Conservation (phyloP, 1,140 invertebrate genomes). For the Paracyclopina nana region DNA sequence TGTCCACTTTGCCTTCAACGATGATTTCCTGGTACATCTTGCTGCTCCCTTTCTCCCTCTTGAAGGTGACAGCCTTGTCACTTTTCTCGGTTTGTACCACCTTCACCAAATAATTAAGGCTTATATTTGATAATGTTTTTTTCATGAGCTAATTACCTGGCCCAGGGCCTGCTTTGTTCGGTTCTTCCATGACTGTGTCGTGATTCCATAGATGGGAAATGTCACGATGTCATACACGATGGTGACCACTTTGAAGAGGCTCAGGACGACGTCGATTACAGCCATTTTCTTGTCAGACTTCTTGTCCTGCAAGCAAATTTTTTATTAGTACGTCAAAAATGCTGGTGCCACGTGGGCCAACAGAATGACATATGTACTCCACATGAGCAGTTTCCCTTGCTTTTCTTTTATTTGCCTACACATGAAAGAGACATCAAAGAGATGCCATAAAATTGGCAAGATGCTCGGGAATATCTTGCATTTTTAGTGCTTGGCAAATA, state of each 20-base stretch:
- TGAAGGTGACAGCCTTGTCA: not conserved
- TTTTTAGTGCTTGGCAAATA: too few species aligned
- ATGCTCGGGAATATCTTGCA: too few species aligned
- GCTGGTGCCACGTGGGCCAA: too few species aligned
- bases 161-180: slow-evolving; percentile 45
- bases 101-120: not conserved
- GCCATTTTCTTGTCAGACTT: not conserved
- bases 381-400: too few species aligned
- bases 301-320: too few species aligned
- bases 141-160: slow-evolving; percentile 35
- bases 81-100: not conserved
- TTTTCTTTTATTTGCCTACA: too few species aligned
- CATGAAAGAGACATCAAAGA: too few species aligned
- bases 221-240: slow-evolving; percentile 63
- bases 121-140: not conserved
- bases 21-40: not conserved
- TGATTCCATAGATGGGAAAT: slow-evolving; percentile 62
- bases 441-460: too few species aligned
- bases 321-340: too few species aligned
- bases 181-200: slow-evolving; percentile 68
- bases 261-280: slow-evolving; percentile 14
- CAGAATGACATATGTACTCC: too few species aligned
- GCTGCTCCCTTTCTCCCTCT: not conserved
- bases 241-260: slow-evolving; percentile 24
- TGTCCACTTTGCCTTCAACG: slow-evolving; percentile 40